Evolutionary conservation across 2,888 invertebrate species (phyloP).

Genomic region (Pelosia muscerda): DNA sequence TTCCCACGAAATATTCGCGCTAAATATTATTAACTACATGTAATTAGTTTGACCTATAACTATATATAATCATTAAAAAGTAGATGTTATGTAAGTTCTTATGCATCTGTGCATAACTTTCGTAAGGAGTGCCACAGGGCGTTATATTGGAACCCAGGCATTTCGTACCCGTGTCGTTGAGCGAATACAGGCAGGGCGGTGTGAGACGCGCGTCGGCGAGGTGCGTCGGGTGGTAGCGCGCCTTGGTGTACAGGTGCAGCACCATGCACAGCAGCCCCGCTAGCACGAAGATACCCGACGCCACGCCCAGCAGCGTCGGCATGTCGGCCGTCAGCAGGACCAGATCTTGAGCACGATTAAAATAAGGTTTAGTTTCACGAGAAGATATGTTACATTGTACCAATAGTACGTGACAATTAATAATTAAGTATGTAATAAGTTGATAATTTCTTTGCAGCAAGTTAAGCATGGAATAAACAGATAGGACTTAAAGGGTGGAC

Average conservation of each 20-base stretch:
- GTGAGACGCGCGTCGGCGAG: slow-evolving; percentile 94
- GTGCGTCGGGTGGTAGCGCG: slow-evolving; percentile 90
- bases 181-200: slow-evolving; percentile 93
- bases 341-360: slow-evolving; percentile 87
- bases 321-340: slow-evolving; percentile 94
- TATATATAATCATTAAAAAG: no score
- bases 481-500: no score
- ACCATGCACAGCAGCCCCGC: slow-evolving; percentile 96
- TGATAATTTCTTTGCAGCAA: no score
- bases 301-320: slow-evolving; percentile 94
- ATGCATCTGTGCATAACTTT: not conserved
- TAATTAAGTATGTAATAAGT: no score
- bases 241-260: slow-evolving; percentile 92
- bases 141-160: not conserved
- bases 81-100: no score
- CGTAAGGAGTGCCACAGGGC: not conserved
- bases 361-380: not conserved
- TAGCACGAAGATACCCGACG: slow-evolving; percentile 94
- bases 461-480: no score
- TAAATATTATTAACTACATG: not conserved
- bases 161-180: slow-evolving; percentile 91
- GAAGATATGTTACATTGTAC: no score
- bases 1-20: not conserved
- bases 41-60: no score
- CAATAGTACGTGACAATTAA: no score